These are phyloP conservation scores for Hipposideros armiger DNA, from an alignment of 2,113 vertebrate species.

Conservation along the genomic window DNA sequence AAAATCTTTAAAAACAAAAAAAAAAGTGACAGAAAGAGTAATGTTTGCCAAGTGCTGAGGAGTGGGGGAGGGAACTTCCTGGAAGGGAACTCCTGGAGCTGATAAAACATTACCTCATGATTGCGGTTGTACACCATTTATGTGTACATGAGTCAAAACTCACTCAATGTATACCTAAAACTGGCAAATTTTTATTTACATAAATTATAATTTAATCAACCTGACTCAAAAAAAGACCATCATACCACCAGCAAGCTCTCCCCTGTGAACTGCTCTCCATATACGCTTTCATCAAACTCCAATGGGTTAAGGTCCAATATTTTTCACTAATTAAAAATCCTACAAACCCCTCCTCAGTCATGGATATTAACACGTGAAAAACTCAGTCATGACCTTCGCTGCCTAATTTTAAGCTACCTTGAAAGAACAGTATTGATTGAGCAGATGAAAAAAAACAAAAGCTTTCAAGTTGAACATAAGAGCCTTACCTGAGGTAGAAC, in stretches of 20 bases:
- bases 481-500: constrained; percentile 23
- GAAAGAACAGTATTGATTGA: background rate
- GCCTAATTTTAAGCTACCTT: background rate
- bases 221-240: background rate
- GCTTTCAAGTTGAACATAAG: background rate
- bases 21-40: background rate
- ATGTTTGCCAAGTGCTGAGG: background rate
- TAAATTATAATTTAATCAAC: background rate
- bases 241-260: background rate
- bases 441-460: constrained; percentile 27
- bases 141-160: background rate
- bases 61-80: background rate
- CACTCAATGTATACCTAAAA: background rate
- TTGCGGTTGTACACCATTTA: background rate
- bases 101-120: background rate
- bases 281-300: background rate
- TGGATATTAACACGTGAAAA: background rate
- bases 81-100: background rate
- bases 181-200: background rate
- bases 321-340: background rate
- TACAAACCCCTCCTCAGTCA: background rate
- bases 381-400: background rate
- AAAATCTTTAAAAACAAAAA: no score
- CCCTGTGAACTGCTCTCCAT: background rate
- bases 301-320: background rate